These are phyloP conservation scores for Drosophila demipolita DNA, from an alignment of 2,888 invertebrate genomes.

Conservation along the genomic window DNA sequence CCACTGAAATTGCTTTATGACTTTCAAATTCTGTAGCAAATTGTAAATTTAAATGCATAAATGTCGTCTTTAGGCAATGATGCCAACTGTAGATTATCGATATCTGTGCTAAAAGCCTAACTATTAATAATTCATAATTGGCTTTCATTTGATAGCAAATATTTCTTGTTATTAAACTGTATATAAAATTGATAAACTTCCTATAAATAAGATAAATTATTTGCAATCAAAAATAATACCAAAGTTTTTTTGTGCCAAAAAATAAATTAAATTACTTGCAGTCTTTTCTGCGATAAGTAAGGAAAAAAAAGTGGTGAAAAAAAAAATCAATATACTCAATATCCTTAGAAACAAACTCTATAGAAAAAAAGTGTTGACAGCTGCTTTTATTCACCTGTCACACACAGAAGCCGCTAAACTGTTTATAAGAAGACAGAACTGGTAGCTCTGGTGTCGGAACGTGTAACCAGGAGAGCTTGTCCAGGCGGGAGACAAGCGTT, in stretches of 20 bases:
- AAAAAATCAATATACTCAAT: constrained; percentile 64
- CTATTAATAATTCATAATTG: constrained; percentile 33
- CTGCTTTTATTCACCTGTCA: constrained; percentile 82
- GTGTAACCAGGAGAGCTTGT: constrained; percentile 36
- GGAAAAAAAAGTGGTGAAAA: constrained; percentile 19
- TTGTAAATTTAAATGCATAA: constrained; percentile 38
- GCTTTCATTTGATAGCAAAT: neutral
- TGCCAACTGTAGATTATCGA: constrained; percentile 22
- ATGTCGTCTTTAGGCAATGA: constrained; percentile 12
- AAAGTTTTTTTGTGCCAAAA: neutral
- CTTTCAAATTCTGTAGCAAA: constrained; percentile 47
- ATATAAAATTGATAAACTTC: neutral
- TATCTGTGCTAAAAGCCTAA: constrained; percentile 11
- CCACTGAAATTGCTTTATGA: constrained; percentile 61
- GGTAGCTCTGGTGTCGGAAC: constrained; percentile 39
- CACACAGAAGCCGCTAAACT: constrained; percentile 77
- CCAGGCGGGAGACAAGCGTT: constrained; percentile 48
- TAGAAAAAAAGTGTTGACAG: constrained; percentile 74
- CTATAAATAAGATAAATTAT: neutral
- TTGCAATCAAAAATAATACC: neutral
- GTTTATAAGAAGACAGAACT: constrained; percentile 64
- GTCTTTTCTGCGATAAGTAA: neutral
- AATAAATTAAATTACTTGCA: neutral
- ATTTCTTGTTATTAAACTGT: neutral
- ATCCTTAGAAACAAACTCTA: constrained; percentile 23